A percentile compares a stretch with the other conserved stretches of the same genome.
phyloP scores from a whole-genome alignment of 2,888 invertebrate genomes.

The Perdita meconis region DNA sequence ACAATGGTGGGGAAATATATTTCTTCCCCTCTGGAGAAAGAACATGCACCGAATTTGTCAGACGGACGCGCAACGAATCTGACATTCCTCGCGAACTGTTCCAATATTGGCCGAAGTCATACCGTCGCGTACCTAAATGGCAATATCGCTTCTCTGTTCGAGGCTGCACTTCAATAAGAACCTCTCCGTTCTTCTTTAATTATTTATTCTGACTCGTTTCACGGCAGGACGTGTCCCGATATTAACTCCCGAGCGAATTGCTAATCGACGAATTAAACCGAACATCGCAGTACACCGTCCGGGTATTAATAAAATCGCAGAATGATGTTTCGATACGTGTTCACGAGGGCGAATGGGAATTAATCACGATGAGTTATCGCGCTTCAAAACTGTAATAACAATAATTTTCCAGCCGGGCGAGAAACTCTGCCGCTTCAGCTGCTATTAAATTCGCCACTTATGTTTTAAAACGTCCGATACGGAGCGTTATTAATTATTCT shows the following conservation, averaged over 20 bases:
- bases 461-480: constrained; percentile 45
- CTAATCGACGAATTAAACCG: constrained; percentile 39
- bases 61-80: constrained; percentile 14
- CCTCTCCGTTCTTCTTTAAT: constrained; percentile 20
- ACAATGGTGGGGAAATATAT: not conserved
- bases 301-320: constrained; percentile 54
- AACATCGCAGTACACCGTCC: constrained; percentile 5
- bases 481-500: constrained; percentile 53
- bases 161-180: not conserved
- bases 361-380: constrained; percentile 63
- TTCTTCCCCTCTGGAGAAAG: not conserved
- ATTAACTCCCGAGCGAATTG: constrained; percentile 32
- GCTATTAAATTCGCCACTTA: constrained; percentile 55
- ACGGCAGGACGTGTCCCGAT: not conserved
- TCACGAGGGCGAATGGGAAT: constrained; percentile 39
- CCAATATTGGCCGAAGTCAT: constrained; percentile 24
- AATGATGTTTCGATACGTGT: constrained; percentile 16
- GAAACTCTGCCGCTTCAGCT: constrained; percentile 37
- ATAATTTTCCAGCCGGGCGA: constrained; percentile 56
- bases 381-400: constrained; percentile 54
- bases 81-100: constrained; percentile 14
- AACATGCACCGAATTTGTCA: constrained; percentile 15
- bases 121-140: constrained; percentile 1
- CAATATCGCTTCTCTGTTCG: constrained; percentile 4
- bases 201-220: constrained; percentile 6